Conservation (phyloP, 2,888 invertebrate genomes). For the Phasia obesa region DNA sequence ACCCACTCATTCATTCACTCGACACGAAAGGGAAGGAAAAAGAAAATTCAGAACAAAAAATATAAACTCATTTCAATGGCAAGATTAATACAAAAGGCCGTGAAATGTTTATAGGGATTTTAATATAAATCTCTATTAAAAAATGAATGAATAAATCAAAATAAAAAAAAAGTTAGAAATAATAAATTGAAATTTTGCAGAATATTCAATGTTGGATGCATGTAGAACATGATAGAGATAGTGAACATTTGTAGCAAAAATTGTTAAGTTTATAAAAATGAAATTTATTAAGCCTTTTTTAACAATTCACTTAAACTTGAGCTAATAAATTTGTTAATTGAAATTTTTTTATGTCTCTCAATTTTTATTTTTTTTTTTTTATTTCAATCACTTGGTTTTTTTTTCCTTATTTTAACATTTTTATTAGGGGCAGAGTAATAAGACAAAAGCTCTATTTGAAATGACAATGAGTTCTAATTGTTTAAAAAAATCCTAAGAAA, state of each 20-base stretch:
- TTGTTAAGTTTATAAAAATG: slow-evolving; percentile 29
- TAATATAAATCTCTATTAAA: slow-evolving; percentile 44
- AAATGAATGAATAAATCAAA: slow-evolving; percentile 21
- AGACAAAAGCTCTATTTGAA: too few species aligned
- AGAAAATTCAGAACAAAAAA: slow-evolving; percentile 19
- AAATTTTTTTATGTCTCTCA: neutral
- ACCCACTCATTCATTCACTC: too few species aligned
- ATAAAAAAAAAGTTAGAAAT: neutral
- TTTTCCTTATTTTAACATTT: neutral
- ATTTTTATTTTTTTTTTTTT: neutral
- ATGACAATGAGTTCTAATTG: too few species aligned
- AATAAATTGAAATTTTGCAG: slow-evolving; percentile 35
- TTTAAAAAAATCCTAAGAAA: too few species aligned
- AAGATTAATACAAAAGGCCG: slow-evolving; percentile 58
- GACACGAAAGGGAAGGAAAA: slow-evolving; percentile 23
- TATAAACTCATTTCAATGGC: slow-evolving; percentile 56
- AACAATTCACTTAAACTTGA: slow-evolving; percentile 35
- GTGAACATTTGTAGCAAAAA: neutral
- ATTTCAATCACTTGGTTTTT: too few species aligned
- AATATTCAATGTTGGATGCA: neutral
- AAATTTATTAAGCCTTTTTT: slow-evolving; percentile 21
- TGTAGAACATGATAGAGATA: neutral
- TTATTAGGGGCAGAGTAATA: neutral
- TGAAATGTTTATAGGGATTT: slow-evolving; percentile 62
- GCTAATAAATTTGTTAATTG: slow-evolving; percentile 46